phyloP scores from a whole-genome alignment of 2,113 vertebrate species.

The Cyanistes caeruleus region DNA sequence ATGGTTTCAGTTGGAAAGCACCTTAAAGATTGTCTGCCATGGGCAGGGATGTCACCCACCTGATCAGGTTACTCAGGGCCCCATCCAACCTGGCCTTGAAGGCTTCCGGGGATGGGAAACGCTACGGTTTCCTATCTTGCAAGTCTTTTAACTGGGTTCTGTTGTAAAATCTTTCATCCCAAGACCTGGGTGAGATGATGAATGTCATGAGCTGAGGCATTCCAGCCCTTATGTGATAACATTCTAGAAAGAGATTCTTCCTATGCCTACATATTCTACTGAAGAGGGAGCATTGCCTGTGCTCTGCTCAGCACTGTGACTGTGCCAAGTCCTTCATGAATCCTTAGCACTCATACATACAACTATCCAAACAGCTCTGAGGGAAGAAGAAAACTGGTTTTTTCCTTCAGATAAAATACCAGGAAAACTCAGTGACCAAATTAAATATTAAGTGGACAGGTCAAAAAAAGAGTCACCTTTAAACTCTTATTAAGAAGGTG shows the following conservation, averaged over 20 bases:
- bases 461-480: not conserved
- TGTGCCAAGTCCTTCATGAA: not conserved
- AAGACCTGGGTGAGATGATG: not conserved
- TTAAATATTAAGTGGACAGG: not conserved
- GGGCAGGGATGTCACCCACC: not conserved
- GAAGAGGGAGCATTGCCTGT: not conserved
- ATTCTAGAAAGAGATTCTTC: not conserved
- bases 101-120: not conserved
- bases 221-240: not conserved
- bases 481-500: not conserved
- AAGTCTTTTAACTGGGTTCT: not conserved
- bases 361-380: not conserved
- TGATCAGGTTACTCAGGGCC: not conserved
- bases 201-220: not conserved
- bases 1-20: not conserved
- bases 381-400: not conserved
- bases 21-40: too few relatives aligned
- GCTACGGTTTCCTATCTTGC: not conserved
- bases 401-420: not conserved
- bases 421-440: not conserved
- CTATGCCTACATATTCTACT: not conserved
- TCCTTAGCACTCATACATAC: not conserved
- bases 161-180: not conserved
- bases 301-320: not conserved
- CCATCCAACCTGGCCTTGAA: not conserved